Percentiles rank a stretch among this genome's conserved stretches.
Evolutionary conservation across 30 jellyfish, hydroid and myxozoan genomes (phyloP).

Genomic region (Hydra vulgaris): DNA sequence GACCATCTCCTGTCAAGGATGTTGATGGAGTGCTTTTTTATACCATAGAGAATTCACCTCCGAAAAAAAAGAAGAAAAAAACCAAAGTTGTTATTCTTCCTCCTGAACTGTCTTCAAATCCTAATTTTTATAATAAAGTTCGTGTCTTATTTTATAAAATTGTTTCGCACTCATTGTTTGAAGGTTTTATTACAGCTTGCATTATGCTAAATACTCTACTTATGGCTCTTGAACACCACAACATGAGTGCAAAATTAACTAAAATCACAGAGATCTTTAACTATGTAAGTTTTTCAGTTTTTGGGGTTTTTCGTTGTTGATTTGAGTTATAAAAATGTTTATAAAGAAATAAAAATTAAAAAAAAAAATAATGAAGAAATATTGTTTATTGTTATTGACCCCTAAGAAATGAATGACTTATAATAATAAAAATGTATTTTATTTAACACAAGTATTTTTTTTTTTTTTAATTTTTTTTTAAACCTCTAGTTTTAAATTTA

Average conservation of each 20-base stretch:
- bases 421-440: too few species aligned
- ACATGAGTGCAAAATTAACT: conserved; percentile 27
- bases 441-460: too few species aligned
- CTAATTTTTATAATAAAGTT: conserved; percentile 40
- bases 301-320: too few species aligned
- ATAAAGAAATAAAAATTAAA: too few species aligned
- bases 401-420: too few species aligned
- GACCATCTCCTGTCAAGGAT: conserved; percentile 90
- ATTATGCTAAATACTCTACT: conserved; percentile 78
- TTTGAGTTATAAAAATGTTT: too few species aligned
- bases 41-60: conserved; percentile 65
- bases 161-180: conserved; percentile 84
- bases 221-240: conserved; percentile 87
- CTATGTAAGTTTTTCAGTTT: conserved; percentile 46
- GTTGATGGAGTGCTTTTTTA: conserved; percentile 81
- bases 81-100: conserved; percentile 38
- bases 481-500: too few species aligned
- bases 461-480: too few species aligned
- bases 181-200: conserved; percentile 91
- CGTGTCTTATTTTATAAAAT: conserved; percentile 51
- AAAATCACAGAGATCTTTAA: conserved; percentile 36
- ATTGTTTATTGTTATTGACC: too few species aligned
- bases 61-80: conserved; percentile 43
- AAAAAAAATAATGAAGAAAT: too few species aligned
- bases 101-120: conserved; percentile 82